A percentile compares a stretch with the other conserved stretches of the same genome.
phyloP scores from a whole-genome alignment of 1,140 invertebrate genomes.

The Aphidius ervi region DNA sequence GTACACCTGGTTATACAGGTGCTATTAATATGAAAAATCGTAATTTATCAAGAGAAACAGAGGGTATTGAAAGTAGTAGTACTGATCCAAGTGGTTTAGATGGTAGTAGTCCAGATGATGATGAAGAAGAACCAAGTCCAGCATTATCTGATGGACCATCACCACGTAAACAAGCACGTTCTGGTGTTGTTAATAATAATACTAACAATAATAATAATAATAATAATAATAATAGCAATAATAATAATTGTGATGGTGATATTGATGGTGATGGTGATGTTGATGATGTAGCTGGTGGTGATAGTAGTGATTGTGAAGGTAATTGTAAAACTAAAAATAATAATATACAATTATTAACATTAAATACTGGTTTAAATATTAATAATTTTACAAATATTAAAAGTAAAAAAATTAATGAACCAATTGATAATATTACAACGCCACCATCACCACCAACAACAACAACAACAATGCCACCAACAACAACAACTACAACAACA shows the following conservation, averaged over 20 bases:
- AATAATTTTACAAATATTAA: too few relatives aligned
- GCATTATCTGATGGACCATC: slow-evolving; percentile 51
- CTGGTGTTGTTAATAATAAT: slow-evolving; percentile 33
- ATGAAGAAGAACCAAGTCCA: slow-evolving; percentile 57
- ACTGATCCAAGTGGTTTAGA: slow-evolving; percentile 64
- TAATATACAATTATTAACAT: slow-evolving; percentile 46
- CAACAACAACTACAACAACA: slow-evolving; percentile 11
- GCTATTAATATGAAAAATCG: slow-evolving; percentile 47
- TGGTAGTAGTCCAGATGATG: slow-evolving; percentile 68
- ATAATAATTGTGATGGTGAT: slow-evolving; percentile 40
- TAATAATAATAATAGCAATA: slow-evolving; percentile 48
- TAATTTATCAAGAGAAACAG: slow-evolving; percentile 35
- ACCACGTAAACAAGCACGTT: slow-evolving; percentile 48
- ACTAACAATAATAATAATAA: slow-evolving; percentile 48
- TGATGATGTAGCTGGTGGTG: slow-evolving; percentile 1
- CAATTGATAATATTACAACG: too few relatives aligned
- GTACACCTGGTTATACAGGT: slow-evolving; percentile 54
- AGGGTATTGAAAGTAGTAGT: slow-evolving; percentile 51
- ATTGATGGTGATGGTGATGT: slow-evolving; percentile 1
- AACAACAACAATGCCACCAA: too few relatives aligned
- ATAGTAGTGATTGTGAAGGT: slow-evolving; percentile 30
- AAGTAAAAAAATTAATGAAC: too few relatives aligned
- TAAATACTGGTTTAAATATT: too few relatives aligned
- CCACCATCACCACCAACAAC: too few relatives aligned
- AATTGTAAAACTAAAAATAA: slow-evolving; percentile 50